Evolutionary conservation across 2,113 vertebrate genomes (phyloP).

Genomic region (Bubo scandiacus): DNA sequence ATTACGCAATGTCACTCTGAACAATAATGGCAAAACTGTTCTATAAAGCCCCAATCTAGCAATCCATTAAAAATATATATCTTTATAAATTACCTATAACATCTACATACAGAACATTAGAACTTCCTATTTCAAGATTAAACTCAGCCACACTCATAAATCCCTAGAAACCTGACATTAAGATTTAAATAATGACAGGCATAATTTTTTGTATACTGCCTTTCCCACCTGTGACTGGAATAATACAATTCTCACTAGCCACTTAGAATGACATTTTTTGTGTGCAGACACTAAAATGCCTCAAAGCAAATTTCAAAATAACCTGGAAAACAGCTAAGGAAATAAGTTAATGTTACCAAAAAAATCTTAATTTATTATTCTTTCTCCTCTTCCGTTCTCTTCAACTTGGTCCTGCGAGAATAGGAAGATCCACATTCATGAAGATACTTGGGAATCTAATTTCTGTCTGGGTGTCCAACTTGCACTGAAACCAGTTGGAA

Average conservation of each 20-base stretch:
- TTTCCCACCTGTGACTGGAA: neutral
- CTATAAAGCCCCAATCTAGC: neutral
- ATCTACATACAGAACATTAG: neutral
- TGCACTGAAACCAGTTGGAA: neutral
- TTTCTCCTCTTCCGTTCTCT: neutral
- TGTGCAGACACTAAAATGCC: neutral
- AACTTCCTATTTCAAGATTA: neutral
- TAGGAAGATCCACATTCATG: neutral
- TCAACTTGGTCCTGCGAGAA: neutral
- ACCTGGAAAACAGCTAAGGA: neutral
- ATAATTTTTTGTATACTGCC: neutral
- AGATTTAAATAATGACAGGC: neutral
- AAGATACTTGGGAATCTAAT: neutral
- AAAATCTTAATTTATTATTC: neutral
- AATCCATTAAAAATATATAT: neutral
- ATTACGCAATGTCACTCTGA: neutral
- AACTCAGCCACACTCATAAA: neutral
- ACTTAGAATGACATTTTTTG: neutral
- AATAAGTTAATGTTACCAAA: neutral
- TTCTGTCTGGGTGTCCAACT: neutral
- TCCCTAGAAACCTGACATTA: neutral
- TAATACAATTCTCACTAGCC: neutral
- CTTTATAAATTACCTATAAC: neutral
- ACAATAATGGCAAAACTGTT: neutral
- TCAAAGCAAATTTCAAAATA: neutral